Evolutionary conservation across 2,888 invertebrate species (phyloP).

Genomic region (Rhimphoctona megacephalus): DNA sequence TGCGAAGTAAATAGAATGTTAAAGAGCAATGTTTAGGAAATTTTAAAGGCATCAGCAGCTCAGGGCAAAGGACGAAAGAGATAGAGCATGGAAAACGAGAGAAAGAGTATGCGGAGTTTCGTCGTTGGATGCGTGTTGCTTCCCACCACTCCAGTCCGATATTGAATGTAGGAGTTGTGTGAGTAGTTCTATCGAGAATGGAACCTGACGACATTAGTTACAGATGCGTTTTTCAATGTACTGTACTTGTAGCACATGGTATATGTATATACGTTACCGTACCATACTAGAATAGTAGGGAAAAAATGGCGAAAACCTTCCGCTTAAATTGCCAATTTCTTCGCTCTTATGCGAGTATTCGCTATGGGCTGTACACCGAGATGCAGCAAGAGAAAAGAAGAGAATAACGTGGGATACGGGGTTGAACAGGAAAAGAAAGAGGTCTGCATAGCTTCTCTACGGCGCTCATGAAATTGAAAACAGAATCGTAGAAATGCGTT

Average conservation of each 20-base stretch:
- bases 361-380: slow-evolving; percentile 32
- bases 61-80: background rate
- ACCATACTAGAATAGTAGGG: slow-evolving; percentile 26
- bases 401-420: slow-evolving; percentile 30
- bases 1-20: background rate
- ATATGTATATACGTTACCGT: slow-evolving; percentile 18
- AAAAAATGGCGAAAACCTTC: slow-evolving; percentile 68
- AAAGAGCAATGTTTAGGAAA: background rate
- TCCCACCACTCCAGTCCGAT: slow-evolving; percentile 4
- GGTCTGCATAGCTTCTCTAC: slow-evolving; percentile 31
- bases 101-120: background rate
- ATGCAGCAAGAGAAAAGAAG: background rate
- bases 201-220: slow-evolving; percentile 71
- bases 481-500: slow-evolving; percentile 56
- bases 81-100: background rate
- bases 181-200: slow-evolving; percentile 34
- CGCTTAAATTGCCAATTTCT: slow-evolving; percentile 75
- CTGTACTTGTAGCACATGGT: background rate
- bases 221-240: slow-evolving; percentile 56
- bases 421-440: background rate
- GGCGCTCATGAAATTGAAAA: slow-evolving; percentile 71
- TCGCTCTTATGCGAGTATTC: slow-evolving; percentile 65
- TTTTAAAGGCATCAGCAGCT: background rate
- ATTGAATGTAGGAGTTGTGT: slow-evolving; percentile 43
- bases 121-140: background rate